Evolutionary conservation across 2,113 vertebrate genomes (phyloP).

Genomic region (Neolamprologus hecqui): DNA sequence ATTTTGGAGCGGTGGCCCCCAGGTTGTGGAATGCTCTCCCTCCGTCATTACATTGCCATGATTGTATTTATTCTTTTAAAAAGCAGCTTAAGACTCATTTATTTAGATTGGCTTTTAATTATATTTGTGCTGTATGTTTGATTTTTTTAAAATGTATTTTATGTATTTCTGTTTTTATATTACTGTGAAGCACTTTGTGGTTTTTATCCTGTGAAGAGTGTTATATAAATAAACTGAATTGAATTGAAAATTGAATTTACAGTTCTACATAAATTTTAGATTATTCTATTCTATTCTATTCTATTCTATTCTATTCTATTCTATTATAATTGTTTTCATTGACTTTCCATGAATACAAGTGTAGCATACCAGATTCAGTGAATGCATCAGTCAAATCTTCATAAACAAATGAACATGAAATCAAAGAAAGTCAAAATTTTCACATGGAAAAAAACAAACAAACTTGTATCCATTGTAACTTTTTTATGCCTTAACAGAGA

Average conservation of each 20-base stretch:
- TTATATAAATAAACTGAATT: neutral
- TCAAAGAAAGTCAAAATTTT: neutral
- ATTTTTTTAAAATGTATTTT: neutral
- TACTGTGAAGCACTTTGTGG: neutral
- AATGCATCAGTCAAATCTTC: neutral
- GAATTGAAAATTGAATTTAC: neutral
- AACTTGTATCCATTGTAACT: neutral
- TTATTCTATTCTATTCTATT: neutral
- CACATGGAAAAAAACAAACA: neutral
- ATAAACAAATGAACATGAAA: neutral
- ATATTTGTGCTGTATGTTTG: neutral
- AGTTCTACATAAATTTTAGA: neutral
- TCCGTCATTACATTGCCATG: neutral
- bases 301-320: neutral
- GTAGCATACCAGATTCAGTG: neutral
- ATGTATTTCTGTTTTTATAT: neutral
- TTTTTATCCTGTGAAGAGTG: neutral
- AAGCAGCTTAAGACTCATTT: neutral
- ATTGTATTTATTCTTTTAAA: neutral
- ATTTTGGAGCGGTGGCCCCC: neutral
- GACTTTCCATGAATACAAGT: neutral
- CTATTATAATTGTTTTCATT: neutral
- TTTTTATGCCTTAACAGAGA: neutral
- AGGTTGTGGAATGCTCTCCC: neutral
- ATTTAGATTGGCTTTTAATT: neutral